Base-by-base conservation (phyloP, 1,140 invertebrate genomes). In the Teleogryllus occipitalis region DNA sequence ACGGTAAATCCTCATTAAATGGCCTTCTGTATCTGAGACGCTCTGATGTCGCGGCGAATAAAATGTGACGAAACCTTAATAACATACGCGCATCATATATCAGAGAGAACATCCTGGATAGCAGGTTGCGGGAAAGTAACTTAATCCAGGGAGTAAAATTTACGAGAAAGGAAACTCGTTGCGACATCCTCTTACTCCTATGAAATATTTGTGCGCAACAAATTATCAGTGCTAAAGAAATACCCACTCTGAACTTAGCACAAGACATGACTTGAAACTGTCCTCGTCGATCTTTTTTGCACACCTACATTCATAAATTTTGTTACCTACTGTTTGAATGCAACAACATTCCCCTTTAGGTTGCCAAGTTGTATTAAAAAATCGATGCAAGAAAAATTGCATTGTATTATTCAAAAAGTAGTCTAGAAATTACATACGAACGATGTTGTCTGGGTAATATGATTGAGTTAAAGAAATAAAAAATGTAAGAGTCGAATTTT, bases 181-280 rank as follows among this genome's bases (percentile, higher is more conserved):
- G 54, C 54, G 54, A 65, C 54, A 65, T 65, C 54, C 54, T 65
- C 54, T 65, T 65, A 3, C 54, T 65, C 2, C 54, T 65, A 65
- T 65, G 54, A 65, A 65, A 65, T 65, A 65, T 65, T 14, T 65
- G 54, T 14, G 54, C 54, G 54, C 54, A 65, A 65, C 54, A 65
- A 65, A 65, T 65, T 65, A 65, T 65, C 54, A 65, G 54, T 65
- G 18, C 54, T 65, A 65, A 65, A 65, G 54, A 65, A 65, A 65
- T 65, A 18, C 54, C 18, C 18, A 65, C 54, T 65, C 18, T 18
- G 54, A 14, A 65, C 10, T 18, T 65, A 65, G 54, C 10, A 14
- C 2, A 2, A 65, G 54, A 65, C 54, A 18, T 2, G 18, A 65
- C 54, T 65, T 65, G 54, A 65, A 65, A 65, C 54, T 14, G 54